Percentiles rank a stretch among this genome's conserved stretches.
phyloP scores from a whole-genome alignment of 2,888 invertebrate genomes.

The Andrena flavipes region DNA sequence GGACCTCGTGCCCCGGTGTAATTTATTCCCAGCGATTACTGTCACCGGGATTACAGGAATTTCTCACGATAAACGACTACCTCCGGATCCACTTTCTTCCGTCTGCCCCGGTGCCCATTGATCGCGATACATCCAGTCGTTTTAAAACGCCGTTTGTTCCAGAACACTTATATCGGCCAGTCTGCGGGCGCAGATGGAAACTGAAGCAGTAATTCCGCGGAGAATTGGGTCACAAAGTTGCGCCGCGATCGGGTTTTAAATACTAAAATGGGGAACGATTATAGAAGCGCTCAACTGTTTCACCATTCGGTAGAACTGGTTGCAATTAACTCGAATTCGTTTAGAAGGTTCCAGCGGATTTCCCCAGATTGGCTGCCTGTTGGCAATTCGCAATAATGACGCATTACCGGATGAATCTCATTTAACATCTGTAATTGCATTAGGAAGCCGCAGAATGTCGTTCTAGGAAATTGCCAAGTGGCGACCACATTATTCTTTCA shows the following conservation, averaged over 20 bases:
- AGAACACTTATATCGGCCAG: conserved; percentile 11
- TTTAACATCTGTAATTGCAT: neutral
- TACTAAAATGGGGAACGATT: conserved; percentile 9
- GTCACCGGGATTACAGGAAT: conserved; percentile 58
- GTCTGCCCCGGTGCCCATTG: conserved; percentile 9
- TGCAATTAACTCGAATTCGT: neutral
- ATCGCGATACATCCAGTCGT: conserved; percentile 6
- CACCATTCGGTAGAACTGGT: conserved; percentile 25
- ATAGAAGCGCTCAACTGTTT: neutral
- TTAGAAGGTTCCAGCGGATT: neutral
- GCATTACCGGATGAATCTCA: neutral
- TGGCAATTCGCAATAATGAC: neutral
- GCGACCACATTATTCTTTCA: neutral
- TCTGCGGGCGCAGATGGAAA: neutral
- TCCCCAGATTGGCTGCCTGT: neutral
- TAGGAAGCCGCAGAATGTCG: neutral
- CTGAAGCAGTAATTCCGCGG: neutral
- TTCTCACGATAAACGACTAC: conserved; percentile 44
- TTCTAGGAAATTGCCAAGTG: no score
- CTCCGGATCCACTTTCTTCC: neutral
- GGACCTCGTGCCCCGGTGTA: conserved; percentile 41
- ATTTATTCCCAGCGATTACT: conserved; percentile 64
- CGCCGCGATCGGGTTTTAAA: neutral
- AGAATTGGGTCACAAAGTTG: conserved; percentile 11
- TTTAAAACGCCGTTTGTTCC: neutral